Conservation (phyloP, 1,140 invertebrate species). For the Procambarus virginalis region DNA sequence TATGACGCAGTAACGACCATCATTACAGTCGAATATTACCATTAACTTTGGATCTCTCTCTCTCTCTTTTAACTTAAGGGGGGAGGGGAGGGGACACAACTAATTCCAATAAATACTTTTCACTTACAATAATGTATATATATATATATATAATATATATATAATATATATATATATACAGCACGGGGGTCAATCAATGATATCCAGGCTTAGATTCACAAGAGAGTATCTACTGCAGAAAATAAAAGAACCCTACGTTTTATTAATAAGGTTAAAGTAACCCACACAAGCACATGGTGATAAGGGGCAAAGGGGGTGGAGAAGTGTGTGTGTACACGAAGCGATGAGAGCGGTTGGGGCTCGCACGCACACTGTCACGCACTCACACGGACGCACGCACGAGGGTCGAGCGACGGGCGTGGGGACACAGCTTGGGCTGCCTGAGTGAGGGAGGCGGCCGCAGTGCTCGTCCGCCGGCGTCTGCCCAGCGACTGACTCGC, state of each 20-base stretch:
- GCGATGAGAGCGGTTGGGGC: neutral
- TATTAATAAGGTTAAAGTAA: neutral
- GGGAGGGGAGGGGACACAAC: neutral
- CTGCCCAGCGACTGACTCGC: constrained; percentile 7
- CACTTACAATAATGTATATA: neutral
- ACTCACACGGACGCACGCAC: neutral
- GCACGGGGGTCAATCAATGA: neutral
- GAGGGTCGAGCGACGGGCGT: neutral
- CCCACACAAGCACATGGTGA: neutral
- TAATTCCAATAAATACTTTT: neutral
- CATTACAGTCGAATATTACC: neutral
- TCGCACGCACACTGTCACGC: neutral
- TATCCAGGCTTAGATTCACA: neutral
- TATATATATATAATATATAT: no score
- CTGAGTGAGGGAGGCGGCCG: neutral
- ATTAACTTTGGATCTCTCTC: neutral
- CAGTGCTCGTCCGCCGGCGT: constrained; percentile 3
- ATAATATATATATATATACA: neutral
- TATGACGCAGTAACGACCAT: no score
- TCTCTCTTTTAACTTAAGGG: neutral
- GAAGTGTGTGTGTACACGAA: neutral
- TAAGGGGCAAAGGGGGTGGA: no score
- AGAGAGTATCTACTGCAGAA: neutral
- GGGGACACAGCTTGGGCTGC: neutral
- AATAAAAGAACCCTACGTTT: neutral